Evolutionary conservation across 2,797 vertebrate genomes (phyloP).

Genomic region (Discoglossus pictus): DNA sequence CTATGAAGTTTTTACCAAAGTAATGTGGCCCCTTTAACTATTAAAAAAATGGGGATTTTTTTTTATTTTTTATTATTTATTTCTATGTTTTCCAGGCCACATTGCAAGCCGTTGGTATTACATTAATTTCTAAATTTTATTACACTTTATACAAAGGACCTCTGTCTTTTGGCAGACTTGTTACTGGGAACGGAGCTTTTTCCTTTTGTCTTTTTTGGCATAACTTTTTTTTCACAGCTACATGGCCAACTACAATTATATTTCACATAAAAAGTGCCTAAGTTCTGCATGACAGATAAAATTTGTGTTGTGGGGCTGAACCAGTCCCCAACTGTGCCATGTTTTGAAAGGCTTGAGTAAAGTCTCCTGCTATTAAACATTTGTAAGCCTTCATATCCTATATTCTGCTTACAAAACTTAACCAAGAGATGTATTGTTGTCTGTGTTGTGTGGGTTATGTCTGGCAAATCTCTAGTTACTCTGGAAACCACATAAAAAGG

Average conservation of each 20-base stretch:
- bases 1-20: too few relatives aligned
- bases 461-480: constrained; percentile 64
- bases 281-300: constrained; percentile 32
- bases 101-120: neutral
- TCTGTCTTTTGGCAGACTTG: constrained; percentile 35
- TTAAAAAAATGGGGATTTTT: too few relatives aligned
- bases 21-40: too few relatives aligned
- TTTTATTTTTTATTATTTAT: too few relatives aligned
- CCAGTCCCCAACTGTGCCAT: constrained; percentile 43
- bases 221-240: constrained; percentile 23
- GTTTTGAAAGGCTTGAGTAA: constrained; percentile 30
- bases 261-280: constrained; percentile 20
- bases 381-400: constrained; percentile 44
- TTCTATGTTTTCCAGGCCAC: constrained; percentile 12
- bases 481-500: constrained; percentile 56
- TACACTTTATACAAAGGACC: constrained; percentile 22
- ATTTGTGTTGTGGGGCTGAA: constrained; percentile 40
- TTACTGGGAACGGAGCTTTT: constrained; percentile 32
- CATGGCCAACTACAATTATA: constrained; percentile 27
- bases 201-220: constrained; percentile 41
- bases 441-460: constrained; percentile 53
- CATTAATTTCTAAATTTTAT: constrained; percentile 17
- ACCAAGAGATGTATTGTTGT: constrained; percentile 56
- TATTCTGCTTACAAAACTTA: constrained; percentile 49
- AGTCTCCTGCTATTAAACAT: constrained; percentile 55